Evolutionary conservation across 2,797 vertebrate genomes (phyloP).

Genomic region (Tauraco hartlaubi): DNA sequence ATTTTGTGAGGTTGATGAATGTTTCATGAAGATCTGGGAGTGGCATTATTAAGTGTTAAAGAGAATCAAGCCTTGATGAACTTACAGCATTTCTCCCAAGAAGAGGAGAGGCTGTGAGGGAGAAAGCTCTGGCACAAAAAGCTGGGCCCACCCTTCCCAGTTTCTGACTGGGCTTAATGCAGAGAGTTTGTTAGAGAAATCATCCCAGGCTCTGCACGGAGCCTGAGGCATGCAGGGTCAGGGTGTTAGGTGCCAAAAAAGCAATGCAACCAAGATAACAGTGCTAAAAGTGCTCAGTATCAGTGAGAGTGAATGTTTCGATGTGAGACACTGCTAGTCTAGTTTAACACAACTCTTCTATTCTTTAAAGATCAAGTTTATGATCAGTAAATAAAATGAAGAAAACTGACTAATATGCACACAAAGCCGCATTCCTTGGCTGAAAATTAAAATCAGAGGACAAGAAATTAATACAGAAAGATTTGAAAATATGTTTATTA

Average conservation of each 20-base stretch:
- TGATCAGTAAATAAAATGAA: not conserved
- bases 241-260: not conserved
- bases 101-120: not conserved
- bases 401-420: not conserved
- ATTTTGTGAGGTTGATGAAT: conserved; percentile 19
- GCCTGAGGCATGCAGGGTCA: not conserved
- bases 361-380: not conserved
- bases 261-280: not conserved
- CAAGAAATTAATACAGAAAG: not conserved
- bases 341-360: not conserved
- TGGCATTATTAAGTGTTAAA: conserved; percentile 48
- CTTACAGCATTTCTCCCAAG: not conserved
- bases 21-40: conserved; percentile 37
- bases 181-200: not conserved
- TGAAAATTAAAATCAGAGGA: conserved; percentile 3
- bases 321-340: not conserved
- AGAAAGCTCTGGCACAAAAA: not conserved
- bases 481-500: not conserved
- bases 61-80: conserved; percentile 44
- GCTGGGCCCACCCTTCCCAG: not conserved
- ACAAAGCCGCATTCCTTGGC: not conserved
- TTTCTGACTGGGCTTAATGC: not conserved
- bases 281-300: not conserved
- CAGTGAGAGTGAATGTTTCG: not conserved
- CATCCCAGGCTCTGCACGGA: not conserved